These are phyloP conservation scores for Halcyon leucocephala DNA, from an alignment of 2,797 vertebrate genomes.

Conservation along the genomic window DNA sequence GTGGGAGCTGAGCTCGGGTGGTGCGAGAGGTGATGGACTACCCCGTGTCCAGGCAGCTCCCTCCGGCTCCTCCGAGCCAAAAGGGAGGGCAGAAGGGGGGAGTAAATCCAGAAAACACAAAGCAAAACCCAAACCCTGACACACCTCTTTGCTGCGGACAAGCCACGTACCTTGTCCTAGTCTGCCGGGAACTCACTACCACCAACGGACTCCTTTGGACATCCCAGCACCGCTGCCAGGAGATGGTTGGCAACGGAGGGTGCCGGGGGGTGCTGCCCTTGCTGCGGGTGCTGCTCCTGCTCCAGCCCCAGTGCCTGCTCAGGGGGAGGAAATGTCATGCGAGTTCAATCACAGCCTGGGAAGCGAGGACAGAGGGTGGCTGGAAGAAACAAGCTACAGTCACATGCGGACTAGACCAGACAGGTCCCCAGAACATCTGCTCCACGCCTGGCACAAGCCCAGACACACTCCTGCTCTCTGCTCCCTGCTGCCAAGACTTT, in stretches of 20 bases:
- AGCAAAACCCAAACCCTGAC: not conserved
- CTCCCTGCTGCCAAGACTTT: not conserved
- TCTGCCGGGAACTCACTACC: too few species aligned
- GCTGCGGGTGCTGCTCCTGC: too few species aligned
- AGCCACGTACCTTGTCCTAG: not conserved
- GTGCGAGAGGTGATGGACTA: not conserved
- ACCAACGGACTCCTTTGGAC: not conserved
- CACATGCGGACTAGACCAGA: not conserved
- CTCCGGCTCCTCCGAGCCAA: not conserved
- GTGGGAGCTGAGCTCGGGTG: not conserved
- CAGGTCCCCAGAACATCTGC: constrained; percentile 33
- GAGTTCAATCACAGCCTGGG: not conserved
- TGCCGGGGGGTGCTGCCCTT: not conserved
- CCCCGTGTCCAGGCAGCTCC: not conserved
- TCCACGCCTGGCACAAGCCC: not conserved
- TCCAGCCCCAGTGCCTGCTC: not conserved
- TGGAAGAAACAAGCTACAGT: not conserved
- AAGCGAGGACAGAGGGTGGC: not conserved
- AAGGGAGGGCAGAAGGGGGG: not conserved
- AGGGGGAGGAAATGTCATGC: rapidly evolving
- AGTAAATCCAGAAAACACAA: not conserved
- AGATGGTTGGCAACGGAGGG: not conserved
- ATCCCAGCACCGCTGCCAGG: not conserved
- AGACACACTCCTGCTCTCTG: not conserved
- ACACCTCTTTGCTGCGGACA: not conserved